Conservation (phyloP, 2,888 invertebrate genomes). For the Spilarctia lutea region DNA sequence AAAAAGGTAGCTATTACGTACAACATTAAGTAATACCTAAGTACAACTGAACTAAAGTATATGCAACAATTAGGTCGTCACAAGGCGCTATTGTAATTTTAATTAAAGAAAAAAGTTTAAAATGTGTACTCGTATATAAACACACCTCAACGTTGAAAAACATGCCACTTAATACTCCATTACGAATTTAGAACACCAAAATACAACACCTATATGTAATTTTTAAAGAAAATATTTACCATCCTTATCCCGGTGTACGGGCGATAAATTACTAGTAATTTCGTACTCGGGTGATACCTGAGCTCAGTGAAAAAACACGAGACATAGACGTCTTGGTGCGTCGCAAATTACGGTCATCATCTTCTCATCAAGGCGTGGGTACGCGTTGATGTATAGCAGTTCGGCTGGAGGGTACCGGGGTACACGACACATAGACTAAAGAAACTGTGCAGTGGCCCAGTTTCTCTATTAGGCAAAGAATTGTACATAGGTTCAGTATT, state of each 20-base stretch:
- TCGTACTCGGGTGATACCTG: slow-evolving; percentile 85
- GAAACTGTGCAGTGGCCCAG: slow-evolving; percentile 11
- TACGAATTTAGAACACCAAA: slow-evolving; percentile 34
- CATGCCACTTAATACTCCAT: slow-evolving; percentile 22
- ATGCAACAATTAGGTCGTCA: too few relatives aligned
- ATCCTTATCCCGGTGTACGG: slow-evolving; percentile 71
- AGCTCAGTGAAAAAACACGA: slow-evolving; percentile 85
- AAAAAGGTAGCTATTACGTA: background rate
- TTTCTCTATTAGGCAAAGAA: background rate
- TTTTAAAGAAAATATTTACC: slow-evolving; percentile 60
- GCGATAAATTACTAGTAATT: slow-evolving; percentile 86
- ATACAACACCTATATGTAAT: slow-evolving; percentile 54
- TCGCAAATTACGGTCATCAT: slow-evolving; percentile 87
- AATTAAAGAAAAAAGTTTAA: background rate
- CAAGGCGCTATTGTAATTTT: background rate
- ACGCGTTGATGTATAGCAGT: slow-evolving; percentile 83
- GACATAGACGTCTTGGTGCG: slow-evolving; percentile 87
- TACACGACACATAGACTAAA: slow-evolving; percentile 46
- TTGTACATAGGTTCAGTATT: background rate
- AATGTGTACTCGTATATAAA: background rate
- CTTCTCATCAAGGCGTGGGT: slow-evolving; percentile 86
- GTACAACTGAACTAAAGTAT: too few relatives aligned
- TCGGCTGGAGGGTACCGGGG: slow-evolving; percentile 67
- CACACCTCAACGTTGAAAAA: background rate
- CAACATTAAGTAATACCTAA: background rate